phyloP scores from a whole-genome alignment of 2,113 vertebrate genomes.

The Phalacrocorax aristotelis region DNA sequence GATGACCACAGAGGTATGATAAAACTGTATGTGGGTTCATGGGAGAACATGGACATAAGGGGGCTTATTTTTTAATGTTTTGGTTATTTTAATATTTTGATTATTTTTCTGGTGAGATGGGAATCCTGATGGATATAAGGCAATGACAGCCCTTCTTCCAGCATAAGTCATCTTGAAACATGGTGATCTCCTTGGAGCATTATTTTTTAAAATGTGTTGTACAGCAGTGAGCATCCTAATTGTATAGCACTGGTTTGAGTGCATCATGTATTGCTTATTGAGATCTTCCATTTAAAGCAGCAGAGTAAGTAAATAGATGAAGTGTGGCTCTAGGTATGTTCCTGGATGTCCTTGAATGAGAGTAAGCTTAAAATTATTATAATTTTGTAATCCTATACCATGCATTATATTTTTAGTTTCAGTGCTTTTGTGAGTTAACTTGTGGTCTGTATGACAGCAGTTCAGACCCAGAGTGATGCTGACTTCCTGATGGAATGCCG shows the following conservation, averaged over 20 bases:
- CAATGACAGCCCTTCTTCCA: neutral
- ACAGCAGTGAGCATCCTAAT: neutral
- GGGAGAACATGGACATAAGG: neutral
- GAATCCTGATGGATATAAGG: neutral
- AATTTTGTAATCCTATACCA: neutral
- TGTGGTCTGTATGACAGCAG: neutral
- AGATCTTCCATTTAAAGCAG: neutral
- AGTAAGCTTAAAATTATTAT: neutral
- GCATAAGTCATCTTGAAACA: neutral
- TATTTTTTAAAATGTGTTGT: neutral
- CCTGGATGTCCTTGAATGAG: neutral
- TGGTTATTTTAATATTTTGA: neutral
- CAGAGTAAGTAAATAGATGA: neutral
- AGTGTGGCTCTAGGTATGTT: neutral
- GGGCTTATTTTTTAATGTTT: neutral
- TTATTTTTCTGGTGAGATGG: neutral
- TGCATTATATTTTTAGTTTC: neutral
- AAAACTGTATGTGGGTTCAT: neutral
- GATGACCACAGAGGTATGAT: neutral
- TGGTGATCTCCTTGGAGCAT: neutral
- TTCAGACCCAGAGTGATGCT: neutral
- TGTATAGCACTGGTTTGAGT: neutral
- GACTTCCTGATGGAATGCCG: fast-evolving
- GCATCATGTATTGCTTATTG: neutral
- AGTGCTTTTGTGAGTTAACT: neutral